phyloP scores from a whole-genome alignment of 2,888 invertebrate genomes.

The Pseudanteris insignis region DNA sequence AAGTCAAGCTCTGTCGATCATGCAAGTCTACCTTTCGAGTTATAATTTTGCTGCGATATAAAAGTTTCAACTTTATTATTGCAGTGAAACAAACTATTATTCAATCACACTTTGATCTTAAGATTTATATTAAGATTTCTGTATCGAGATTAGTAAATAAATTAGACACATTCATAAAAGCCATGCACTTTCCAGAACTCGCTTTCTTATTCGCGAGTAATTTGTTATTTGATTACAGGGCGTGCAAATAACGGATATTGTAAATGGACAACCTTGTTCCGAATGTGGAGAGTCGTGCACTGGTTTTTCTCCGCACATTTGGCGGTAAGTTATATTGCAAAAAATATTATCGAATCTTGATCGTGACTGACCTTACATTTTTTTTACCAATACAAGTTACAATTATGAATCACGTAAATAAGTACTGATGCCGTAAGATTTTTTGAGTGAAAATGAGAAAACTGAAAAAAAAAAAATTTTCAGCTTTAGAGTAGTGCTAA shows the following conservation, averaged over 20 bases:
- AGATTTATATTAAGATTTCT: too few species aligned
- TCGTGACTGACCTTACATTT: too few species aligned
- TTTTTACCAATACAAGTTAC: too few species aligned
- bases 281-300: constrained; percentile 83
- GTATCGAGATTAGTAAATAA: too few species aligned
- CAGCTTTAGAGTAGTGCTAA: too few species aligned
- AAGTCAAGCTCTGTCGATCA: constrained; percentile 39
- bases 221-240: constrained; percentile 72
- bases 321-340: constrained; percentile 86
- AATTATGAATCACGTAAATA: too few species aligned
- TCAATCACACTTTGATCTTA: constrained; percentile 9
- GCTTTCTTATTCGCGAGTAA: background rate
- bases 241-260: constrained; percentile 85
- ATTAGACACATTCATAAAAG: background rate
- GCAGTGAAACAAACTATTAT: constrained; percentile 5
- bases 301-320: constrained; percentile 84
- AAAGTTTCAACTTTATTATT: constrained; percentile 13
- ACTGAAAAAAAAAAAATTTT: too few species aligned
- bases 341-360: too few species aligned
- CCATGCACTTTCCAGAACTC: background rate
- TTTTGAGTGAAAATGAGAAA: too few species aligned
- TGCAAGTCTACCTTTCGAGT: constrained; percentile 30
- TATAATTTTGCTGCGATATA: constrained; percentile 20
- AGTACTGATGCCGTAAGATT: too few species aligned
- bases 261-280: constrained; percentile 86